Base-by-base conservation (phyloP, 2,888 invertebrate genomes). In the Apoderus coryli region DNA sequence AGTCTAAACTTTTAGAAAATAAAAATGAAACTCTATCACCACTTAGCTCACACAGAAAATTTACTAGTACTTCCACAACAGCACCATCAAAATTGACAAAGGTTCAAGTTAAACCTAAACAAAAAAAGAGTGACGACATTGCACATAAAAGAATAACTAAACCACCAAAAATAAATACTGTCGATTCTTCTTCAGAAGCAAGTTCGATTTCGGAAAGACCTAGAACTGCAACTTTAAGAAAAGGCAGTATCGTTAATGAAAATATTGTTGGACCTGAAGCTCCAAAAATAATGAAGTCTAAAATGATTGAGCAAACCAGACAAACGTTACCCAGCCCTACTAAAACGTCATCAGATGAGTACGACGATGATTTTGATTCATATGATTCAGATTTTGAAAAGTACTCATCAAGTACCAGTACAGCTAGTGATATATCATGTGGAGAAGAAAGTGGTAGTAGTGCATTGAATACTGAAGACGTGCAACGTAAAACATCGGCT, bases 321-420 rank as follows among this genome's bases (percentile, higher is more conserved):
- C 34, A 34, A 3, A 34, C 31, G 32, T 31, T 35, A 10, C 32
- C 27, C 13, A n/a, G 14, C 4, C 14, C 22, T 13, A 16, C 25
- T 10, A 27, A 15, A 23, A 23, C 22, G 10, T 30, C 42, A 16
- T 37, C 39, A 9, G 40, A 45, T 14, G 50, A 57, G 10, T 66
- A 67, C 40, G 65, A 66, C 25, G 67, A 67, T 43, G 67, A 67
- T 45, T 67, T 67, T 44, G 66, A 67, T 36, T 65, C 66, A 0
- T 67, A 67, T 42, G 66, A 65, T 45, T 67, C 67, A 2, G 68
- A 68, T 48, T 68, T 68, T 42, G 68, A 68, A 33, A 49, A 47
- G 16, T 56, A 52, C 34, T 44, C 49, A n/a, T 49, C 51, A 6
- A 43, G 44, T 22, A 29, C 25, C 10, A 29, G 32, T 23, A 42